Evolutionary conservation across 2,113 vertebrate species (phyloP), one percentile per base, ranked within the genome.

Genomic region (Syngnathoides biaculeatus): DNA sequence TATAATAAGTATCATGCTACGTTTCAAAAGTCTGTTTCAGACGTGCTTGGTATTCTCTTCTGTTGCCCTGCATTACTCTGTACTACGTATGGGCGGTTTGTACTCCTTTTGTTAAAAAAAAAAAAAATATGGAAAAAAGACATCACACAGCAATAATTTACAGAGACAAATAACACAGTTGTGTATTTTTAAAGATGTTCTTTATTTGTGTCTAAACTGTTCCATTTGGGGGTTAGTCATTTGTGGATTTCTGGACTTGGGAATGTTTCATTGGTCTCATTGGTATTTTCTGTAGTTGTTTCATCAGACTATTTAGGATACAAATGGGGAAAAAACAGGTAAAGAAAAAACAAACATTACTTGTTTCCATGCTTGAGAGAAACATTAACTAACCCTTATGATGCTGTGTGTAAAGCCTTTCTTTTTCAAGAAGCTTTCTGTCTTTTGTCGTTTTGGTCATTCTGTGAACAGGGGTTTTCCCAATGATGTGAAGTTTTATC

Each of bases 81-180:
- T 50, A 50, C 20, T 22, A 80, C 55, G 67, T 72, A 67, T 61
- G 64, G 65, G 57, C 47, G 66, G 78, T 78, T 84, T 86, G 43
- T 83, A 78, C 15, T 75, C 42, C 24, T 83, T 89, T 83, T 83
- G 77, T 56, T 84, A 79, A 79, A 71, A 24, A 76, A 67, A 75
- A 35, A 63, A 19, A 2, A 7, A 55, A 55, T 0, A 5, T 14
- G 26, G 52, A 5, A 12, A n/a, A 13, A 40, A 81, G 8, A 38
- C 72, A 56, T 67, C 65, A 39, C 38, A 67, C 70, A 86, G 89
- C 86, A 91, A 90, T 90, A 90, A 86, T 80, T 87, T 87, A 84
- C 72, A 24, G 17, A 57, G 27, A 4, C 10, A 53, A 53, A 4
- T 27, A n/a, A 9, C 17, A 10, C 13, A 85, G 81, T 68, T 64